Base-by-base conservation (phyloP, 2,797 vertebrate species). In the Spinus olivaceus region DNA sequence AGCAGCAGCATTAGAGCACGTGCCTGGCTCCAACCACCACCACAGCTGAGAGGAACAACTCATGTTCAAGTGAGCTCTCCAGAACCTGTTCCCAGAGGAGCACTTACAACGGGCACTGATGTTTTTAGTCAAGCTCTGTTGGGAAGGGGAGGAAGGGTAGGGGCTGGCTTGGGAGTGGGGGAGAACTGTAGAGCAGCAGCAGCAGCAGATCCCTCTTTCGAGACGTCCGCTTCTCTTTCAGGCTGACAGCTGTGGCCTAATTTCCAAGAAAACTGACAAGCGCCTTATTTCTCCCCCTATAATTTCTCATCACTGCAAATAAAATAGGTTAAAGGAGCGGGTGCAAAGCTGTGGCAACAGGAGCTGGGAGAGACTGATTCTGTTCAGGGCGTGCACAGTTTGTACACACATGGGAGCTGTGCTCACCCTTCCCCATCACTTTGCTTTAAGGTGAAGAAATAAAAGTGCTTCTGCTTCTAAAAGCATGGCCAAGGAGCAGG, bases 171-270 rank as follows among this genome's bases (percentile, higher is more conserved):
- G 53, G 59, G 74, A 60, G 20, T 13, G 49, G 72, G 90, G 72
- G 49, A 66, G 81, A 85, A 1, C 27, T 0, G 16, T 27, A 6
- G 50, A 56, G 72, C 59, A 61, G 59, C 59, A 61, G 74, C 35
- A 35, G 74, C 35, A 35, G 85, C 60, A 54, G 85, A 41, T 92
- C 86, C 88, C 71, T 82, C 88, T 94, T 93, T 46, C 15, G 93
- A 97, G 95, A 88, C 1, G 20, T 10, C 8, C 41, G 56, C 67
- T 59, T 92, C 94, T 94, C 69, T 94, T 95, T 81, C 65, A 92
- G 97, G 82, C 95, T 97, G 97, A 97, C 97, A 98, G 97, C 97
- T 98, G 97, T 97, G 97, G 96, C 97, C 98, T 97, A 88, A 97
- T 98, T 98, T 96, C 95, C 94, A 96, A 92, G 96, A 86, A 96